Evolutionary conservation across 2,888 invertebrate genomes (phyloP).

Genomic region (Nineta flava): DNA sequence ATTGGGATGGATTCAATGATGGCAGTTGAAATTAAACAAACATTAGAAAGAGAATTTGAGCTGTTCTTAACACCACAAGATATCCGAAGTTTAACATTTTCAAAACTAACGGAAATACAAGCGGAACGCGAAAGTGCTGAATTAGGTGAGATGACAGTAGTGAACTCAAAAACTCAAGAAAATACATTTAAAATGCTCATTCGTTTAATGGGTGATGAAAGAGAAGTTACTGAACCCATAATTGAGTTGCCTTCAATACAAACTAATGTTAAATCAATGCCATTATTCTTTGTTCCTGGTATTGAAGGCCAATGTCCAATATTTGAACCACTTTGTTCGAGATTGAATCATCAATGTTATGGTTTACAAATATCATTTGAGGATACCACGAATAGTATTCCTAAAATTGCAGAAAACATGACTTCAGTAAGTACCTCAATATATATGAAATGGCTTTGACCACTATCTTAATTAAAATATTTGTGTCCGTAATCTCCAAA

Average conservation of each 20-base stretch:
- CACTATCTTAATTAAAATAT: too few species aligned
- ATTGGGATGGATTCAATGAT: slow-evolving; percentile 95
- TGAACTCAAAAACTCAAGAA: slow-evolving; percentile 11
- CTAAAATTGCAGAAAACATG: slow-evolving; percentile 33
- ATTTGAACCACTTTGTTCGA: slow-evolving; percentile 33
- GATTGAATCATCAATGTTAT: slow-evolving; percentile 34
- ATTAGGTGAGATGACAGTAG: neutral
- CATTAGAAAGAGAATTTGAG: slow-evolving; percentile 77
- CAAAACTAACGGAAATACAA: slow-evolving; percentile 27
- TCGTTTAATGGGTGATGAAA: slow-evolving; percentile 43
- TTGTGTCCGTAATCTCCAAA: too few species aligned
- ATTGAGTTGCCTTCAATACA: slow-evolving; percentile 28
- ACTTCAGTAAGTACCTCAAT: slow-evolving; percentile 29
- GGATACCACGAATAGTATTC: slow-evolving; percentile 26
- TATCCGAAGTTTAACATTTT: slow-evolving; percentile 64
- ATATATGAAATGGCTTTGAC: too few species aligned
- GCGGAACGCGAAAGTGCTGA: neutral
- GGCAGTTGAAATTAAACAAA: slow-evolving; percentile 92
- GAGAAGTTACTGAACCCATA: slow-evolving; percentile 32
- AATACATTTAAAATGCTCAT: slow-evolving; percentile 36
- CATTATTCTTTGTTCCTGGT: slow-evolving; percentile 47
- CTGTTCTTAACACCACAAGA: slow-evolving; percentile 74
- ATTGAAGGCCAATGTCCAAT: slow-evolving; percentile 45
- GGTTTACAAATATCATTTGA: slow-evolving; percentile 37
- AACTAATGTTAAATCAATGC: slow-evolving; percentile 16